Evolutionary conservation across 2,888 invertebrate genomes (phyloP).

Genomic region (Coelinius sp.): DNA sequence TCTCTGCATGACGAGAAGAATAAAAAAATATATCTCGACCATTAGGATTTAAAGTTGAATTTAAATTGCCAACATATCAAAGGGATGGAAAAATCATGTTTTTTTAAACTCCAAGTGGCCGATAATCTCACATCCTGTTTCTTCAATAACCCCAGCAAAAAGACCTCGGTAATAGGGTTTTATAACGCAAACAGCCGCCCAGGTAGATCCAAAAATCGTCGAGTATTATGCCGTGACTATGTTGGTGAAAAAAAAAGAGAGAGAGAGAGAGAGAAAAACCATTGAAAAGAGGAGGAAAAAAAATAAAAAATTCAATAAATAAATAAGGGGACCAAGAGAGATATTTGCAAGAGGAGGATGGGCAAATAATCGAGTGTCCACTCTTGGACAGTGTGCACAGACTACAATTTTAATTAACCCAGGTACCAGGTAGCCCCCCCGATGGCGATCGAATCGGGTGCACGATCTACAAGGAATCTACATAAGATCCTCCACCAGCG

Average conservation of each 20-base stretch:
- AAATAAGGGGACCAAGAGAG: conserved; percentile 28
- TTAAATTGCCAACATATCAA: neutral
- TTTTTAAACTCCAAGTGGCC: neutral
- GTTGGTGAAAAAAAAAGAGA: conserved; percentile 23
- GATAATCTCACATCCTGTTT: conserved; percentile 27
- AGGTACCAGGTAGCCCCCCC: conserved; percentile 65
- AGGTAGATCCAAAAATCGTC: conserved; percentile 62
- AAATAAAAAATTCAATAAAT: conserved; percentile 29
- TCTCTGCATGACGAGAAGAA: neutral
- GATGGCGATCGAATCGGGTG: conserved; percentile 72
- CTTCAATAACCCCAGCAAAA: conserved; percentile 15
- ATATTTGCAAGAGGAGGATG: conserved; percentile 2
- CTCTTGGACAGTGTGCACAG: conserved; percentile 33
- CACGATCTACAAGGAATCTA: conserved; percentile 72
- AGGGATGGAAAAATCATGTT: neutral
- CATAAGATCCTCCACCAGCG: conserved; percentile 71
- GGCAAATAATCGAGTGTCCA: conserved; percentile 11
- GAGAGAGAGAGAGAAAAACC: conserved; percentile 59
- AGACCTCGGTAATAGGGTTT: conserved; percentile 58
- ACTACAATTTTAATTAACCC: conserved; percentile 71
- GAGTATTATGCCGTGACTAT: conserved; percentile 34
- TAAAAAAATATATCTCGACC: too few species aligned
- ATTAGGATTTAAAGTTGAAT: too few species aligned
- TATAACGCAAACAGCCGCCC: conserved; percentile 61
- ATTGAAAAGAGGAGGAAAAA: conserved; percentile 33